Percentiles rank a stretch among this genome's conserved stretches.
Conservation (phyloP, 2,113 vertebrate genomes). For the Mesembrinibis cayennensis region DNA sequence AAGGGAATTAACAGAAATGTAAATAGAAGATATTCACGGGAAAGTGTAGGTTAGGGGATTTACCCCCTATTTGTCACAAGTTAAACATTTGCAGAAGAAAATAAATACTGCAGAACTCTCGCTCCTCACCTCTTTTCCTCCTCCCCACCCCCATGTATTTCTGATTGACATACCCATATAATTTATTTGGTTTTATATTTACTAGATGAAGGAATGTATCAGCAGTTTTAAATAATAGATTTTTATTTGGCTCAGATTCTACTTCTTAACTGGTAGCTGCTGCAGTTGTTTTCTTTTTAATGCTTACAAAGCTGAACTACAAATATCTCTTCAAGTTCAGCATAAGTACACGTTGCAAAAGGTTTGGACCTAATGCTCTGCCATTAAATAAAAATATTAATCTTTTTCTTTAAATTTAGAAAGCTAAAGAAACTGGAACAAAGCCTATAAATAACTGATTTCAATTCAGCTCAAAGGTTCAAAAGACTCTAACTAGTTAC, state of each 20-base stretch:
- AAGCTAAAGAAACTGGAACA: neutral
- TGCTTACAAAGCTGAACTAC: neutral
- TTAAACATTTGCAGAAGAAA: neutral
- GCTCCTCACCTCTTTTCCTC: neutral
- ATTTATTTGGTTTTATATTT: neutral
- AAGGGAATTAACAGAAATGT: conserved; percentile 15
- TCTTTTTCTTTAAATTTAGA: neutral
- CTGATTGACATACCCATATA: neutral
- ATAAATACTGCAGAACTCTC: neutral
- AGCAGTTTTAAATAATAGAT: conserved; percentile 7
- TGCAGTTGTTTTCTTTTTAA: neutral
- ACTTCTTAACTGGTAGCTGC: neutral
- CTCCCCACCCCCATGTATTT: neutral
- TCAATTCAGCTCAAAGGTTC: neutral
- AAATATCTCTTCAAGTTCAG: conserved; percentile 3
- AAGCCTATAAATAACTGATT: conserved; percentile 2
- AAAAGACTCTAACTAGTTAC: neutral
- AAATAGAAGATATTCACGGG: neutral
- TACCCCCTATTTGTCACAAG: neutral
- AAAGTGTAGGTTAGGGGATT: conserved; percentile 23
- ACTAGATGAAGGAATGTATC: neutral
- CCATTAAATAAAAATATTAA: neutral
- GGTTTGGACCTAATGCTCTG: neutral
- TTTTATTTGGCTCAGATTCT: conserved; percentile 7
- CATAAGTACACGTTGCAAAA: neutral